phyloP scores from a whole-genome alignment of 2,797 vertebrate species.

The Notolepis coatsorum region DNA sequence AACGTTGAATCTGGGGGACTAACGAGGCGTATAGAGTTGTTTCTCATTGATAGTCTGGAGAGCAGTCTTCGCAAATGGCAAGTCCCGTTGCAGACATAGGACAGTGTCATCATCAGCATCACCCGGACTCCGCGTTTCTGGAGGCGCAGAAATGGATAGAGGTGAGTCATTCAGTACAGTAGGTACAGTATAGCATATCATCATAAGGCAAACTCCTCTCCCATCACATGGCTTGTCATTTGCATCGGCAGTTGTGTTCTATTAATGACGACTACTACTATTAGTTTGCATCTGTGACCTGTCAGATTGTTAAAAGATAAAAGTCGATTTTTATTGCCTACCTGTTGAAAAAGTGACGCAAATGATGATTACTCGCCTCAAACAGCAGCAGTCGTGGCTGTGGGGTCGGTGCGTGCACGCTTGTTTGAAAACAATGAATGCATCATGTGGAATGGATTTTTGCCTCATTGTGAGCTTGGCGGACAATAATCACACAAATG shows the following conservation, averaged over 20 bases:
- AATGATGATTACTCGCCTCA: constrained; percentile 10
- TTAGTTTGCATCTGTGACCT: background rate
- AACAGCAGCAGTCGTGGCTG: constrained; percentile 48
- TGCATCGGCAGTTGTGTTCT: background rate
- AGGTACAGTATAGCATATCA: background rate
- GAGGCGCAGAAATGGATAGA: constrained; percentile 97
- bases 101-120: constrained; percentile 82
- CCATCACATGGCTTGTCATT: background rate
- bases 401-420: constrained; percentile 56
- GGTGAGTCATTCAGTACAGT: constrained; percentile 77
- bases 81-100: constrained; percentile 84
- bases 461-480: constrained; percentile 52
- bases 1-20: constrained; percentile 31
- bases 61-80: constrained; percentile 85
- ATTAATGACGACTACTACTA: too few species aligned
- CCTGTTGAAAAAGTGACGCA: constrained; percentile 70
- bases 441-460: constrained; percentile 79
- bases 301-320: background rate
- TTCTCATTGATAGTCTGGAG: constrained; percentile 2
- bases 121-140: constrained; percentile 82
- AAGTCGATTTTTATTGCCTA: constrained; percentile 52
- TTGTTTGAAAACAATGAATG: constrained; percentile 70
- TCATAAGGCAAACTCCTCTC: background rate
- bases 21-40: constrained; percentile 13
- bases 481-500: constrained; percentile 71